Percentiles rank a stretch among this genome's conserved stretches.
Conservation (phyloP, 53 echinoderm and acorn worm species). For the Patiria pectinifera region DNA sequence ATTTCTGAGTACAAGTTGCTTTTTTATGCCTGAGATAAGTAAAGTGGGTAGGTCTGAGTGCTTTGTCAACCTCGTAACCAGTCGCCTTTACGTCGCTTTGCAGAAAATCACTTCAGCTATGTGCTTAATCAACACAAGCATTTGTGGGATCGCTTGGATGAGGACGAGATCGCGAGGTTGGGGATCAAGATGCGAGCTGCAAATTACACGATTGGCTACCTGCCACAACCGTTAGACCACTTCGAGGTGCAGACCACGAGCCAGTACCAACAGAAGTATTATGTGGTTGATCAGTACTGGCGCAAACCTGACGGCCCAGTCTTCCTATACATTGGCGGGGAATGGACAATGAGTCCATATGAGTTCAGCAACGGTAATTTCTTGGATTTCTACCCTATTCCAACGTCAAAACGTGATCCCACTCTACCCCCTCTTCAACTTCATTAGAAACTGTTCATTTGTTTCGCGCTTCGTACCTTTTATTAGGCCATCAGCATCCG, state of each 20-base stretch:
- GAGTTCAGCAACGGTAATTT: slow-evolving; percentile 55
- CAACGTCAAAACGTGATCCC: no score
- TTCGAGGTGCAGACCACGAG: not conserved
- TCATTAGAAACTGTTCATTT: no score
- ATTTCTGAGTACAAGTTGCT: no score
- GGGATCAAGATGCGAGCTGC: not conserved
- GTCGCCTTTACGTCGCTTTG: not conserved
- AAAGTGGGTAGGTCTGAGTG: no score
- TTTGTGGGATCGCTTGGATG: not conserved
- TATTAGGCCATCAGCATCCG: no score
- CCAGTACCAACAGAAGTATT: slow-evolving; percentile 55
- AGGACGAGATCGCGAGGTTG: not conserved
- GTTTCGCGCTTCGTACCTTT: no score
- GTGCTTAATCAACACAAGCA: slow-evolving; percentile 10
- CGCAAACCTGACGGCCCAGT: slow-evolving; percentile 70
- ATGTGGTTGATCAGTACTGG: slow-evolving; percentile 70
- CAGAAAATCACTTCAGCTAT: not conserved
- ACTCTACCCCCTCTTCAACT: no score
- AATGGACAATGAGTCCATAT: slow-evolving; percentile 32
- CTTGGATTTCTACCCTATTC: no score
- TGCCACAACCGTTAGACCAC: not conserved
- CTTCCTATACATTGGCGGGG: slow-evolving; percentile 80
- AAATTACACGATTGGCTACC: not conserved
- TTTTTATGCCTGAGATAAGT: no score
- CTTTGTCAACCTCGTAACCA: not conserved